These are phyloP conservation scores for Vanessa tameamea DNA, from an alignment of 1,140 invertebrate genomes.

Conservation along the genomic window DNA sequence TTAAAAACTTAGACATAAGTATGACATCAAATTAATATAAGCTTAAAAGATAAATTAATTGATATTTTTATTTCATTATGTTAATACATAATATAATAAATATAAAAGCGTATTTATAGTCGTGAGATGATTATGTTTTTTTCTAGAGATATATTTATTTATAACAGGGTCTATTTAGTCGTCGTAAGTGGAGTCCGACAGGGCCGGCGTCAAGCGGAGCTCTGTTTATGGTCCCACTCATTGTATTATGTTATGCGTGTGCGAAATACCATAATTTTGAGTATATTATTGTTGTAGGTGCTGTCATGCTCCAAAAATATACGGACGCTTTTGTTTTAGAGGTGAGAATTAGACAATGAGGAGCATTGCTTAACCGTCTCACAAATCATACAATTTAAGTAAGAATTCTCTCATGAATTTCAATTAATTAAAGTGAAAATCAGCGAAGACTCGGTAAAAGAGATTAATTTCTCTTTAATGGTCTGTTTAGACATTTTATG, in stretches of 20 bases:
- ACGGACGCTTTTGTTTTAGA: conserved; percentile 45
- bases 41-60: too few species aligned
- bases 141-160: conserved; percentile 16
- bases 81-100: too few species aligned
- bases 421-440: conserved; percentile 42
- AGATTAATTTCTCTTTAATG: conserved; percentile 34
- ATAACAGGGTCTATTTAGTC: conserved; percentile 20
- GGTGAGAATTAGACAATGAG: conserved; percentile 51
- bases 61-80: too few species aligned
- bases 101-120: too few species aligned
- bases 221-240: conserved; percentile 45
- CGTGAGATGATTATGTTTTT: not conserved
- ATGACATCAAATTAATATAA: too few species aligned
- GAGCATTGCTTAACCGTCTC: conserved; percentile 44
- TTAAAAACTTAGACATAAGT: not conserved
- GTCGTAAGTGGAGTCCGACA: conserved; percentile 28
- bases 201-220: conserved; percentile 38
- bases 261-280: conserved; percentile 53
- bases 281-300: conserved; percentile 45
- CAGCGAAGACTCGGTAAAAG: conserved; percentile 27
- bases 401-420: conserved; percentile 41
- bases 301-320: conserved; percentile 49
- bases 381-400: conserved; percentile 41
- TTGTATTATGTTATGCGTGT: conserved; percentile 49
- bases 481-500: conserved; percentile 27